Percentiles rank a stretch among this genome's conserved stretches.
These are phyloP conservation scores for Campoplex capitator DNA, from an alignment of 2,888 invertebrate species.

Conservation along the genomic window DNA sequence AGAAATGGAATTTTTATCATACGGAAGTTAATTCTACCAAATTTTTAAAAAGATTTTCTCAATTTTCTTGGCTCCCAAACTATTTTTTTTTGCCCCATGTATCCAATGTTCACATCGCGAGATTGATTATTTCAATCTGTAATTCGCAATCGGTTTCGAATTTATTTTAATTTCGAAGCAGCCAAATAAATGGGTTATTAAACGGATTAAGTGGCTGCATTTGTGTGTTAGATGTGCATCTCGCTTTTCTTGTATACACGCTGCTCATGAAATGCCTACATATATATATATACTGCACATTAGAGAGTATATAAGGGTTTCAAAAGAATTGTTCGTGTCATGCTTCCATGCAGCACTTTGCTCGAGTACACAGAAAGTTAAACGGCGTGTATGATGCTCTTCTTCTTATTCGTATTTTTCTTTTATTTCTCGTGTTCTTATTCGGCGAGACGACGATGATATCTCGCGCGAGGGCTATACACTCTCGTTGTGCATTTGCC, in stretches of 20 bases:
- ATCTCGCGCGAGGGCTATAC: constrained; percentile 65
- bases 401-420: constrained; percentile 55
- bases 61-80: background rate
- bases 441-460: constrained; percentile 60
- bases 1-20: background rate
- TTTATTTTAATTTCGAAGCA: background rate
- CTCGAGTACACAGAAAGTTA: constrained; percentile 55
- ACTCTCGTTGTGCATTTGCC: constrained; percentile 66
- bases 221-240: background rate
- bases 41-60: background rate
- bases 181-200: background rate
- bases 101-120: background rate
- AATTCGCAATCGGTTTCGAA: background rate
- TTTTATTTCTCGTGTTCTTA: constrained; percentile 51
- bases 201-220: constrained; percentile 23
- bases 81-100: background rate
- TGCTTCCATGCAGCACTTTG: constrained; percentile 57
- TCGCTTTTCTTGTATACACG: constrained; percentile 1
- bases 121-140: background rate
- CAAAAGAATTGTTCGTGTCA: constrained; percentile 59
- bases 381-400: constrained; percentile 57
- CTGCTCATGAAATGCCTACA: constrained; percentile 15
- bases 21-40: background rate
- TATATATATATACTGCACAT: constrained; percentile 7
- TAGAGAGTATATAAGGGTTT: constrained; percentile 10